Base-by-base conservation (phyloP, 2,113 vertebrate genomes). In the Lampris megalopsis region DNA sequence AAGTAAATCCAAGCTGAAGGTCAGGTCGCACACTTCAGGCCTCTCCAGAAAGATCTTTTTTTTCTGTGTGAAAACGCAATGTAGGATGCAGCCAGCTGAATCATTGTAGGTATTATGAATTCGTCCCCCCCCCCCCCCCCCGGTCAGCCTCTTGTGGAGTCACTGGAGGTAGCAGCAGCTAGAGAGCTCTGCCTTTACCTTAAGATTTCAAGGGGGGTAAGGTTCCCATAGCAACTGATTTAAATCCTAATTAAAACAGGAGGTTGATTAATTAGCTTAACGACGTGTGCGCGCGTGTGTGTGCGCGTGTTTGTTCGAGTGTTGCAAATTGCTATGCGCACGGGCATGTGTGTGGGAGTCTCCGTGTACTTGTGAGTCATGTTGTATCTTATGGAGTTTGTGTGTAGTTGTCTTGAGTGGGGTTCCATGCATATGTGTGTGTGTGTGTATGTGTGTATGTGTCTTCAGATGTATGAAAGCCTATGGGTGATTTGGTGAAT, bases 201-300 rank as follows among this genome's bases (percentile, higher is more conserved):
- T 81, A 75, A 84, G 73, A 86, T 72, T 89, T 68, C 68, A 59
- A 88, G 71, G 83, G 86, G 24, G 81, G 80, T 87, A 89, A 88
- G 77, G 86, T 94, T 94, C 82, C 92, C 90, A 88, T 88, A 69
- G 89, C 89, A 93, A 91, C 92, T 87, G 89, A 93, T 92, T 85
- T 90, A 79, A 91, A 89, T 91, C 82, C 83, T 91, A 87, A 93
- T 94, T 91, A 92, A 92, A 91, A 87, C 85, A 67, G 84, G 82
- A 86, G 89, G 88, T 91, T 86, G 92, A 92, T 91, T 93, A 93
- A 93, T 93, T 92, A 91, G 88, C 80, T 73, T 80, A 79, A 58
- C 41, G 35, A 6, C 68, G 70, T 77, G 73, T 49, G 3, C 62
- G 71, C 62, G 63, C 45, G 63, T 37, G 64, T 38, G 49, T 71